Conservation (phyloP, 1,140 invertebrate species). For the Drosophila aff. region DNA sequence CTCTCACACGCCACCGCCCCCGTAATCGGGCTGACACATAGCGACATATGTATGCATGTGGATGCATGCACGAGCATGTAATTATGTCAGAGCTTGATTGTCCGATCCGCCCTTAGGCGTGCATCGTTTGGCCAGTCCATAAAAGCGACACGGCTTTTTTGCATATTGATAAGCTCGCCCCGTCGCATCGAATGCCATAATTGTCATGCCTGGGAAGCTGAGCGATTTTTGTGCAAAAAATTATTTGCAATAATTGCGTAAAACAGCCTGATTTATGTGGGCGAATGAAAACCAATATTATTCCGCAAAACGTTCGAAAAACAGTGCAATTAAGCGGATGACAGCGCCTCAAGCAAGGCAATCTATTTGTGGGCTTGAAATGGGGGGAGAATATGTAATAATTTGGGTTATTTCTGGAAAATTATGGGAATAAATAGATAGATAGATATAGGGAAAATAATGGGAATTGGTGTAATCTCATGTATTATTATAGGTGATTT, state of each 20-base stretch:
- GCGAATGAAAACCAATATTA: slow-evolving; percentile 39
- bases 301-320: slow-evolving; percentile 37
- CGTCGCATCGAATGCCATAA: slow-evolving; percentile 37
- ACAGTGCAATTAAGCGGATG: slow-evolving; percentile 43
- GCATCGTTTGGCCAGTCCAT: slow-evolving; percentile 58
- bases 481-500: not conserved
- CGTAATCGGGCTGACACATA: slow-evolving; percentile 64
- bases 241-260: slow-evolving; percentile 56
- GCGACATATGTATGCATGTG: slow-evolving; percentile 15
- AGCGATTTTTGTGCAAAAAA: slow-evolving; percentile 41
- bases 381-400: not conserved
- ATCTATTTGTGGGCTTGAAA: slow-evolving; percentile 10
- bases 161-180: slow-evolving; percentile 62
- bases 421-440: too few relatives aligned
- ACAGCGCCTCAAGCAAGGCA: slow-evolving; percentile 36
- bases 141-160: slow-evolving; percentile 58
- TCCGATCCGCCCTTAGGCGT: slow-evolving; percentile 52
- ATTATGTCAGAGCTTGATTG: slow-evolving; percentile 74
- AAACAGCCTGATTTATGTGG: slow-evolving; percentile 55
- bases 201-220: slow-evolving; percentile 48
- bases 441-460: not conserved
- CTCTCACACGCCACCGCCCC: slow-evolving; percentile 6
- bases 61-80: slow-evolving; percentile 57
- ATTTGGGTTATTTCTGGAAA: not conserved
- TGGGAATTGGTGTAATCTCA: not conserved